Evolutionary conservation across 2,113 vertebrate genomes (phyloP), one percentile per base, ranked within the genome.

Genomic region (pig (Sus scrofa)): DNA sequence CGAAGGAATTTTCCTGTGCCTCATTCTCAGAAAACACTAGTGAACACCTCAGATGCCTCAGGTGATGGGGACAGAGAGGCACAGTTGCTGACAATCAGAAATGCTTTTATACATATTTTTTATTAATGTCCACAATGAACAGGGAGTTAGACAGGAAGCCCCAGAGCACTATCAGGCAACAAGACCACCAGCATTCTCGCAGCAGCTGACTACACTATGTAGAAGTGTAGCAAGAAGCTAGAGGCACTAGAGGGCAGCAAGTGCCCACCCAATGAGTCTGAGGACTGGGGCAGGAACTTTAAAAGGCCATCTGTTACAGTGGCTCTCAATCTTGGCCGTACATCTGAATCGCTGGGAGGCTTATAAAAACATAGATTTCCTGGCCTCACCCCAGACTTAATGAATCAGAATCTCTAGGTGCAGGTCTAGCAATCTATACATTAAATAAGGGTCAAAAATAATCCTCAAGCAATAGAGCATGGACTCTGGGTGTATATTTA

Each of bases 231-330:
- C 18, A 22, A 68, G 83, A 62, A 56, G 70, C 24, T 8, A 32
- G 26, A 11, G 79, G 0, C 97, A 50, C 95, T 77, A 93, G 97
- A 93, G 96, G 96, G 95, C 91, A 97, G 96, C 97, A 91, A 14
- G 0, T 34, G 56, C 82, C 44, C 62, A 78, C 44, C 19, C 30
- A 89, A 73, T 52, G 1, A 26, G 5, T 11, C 39, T 1, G 1
- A 0, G 4, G 24, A 1, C 0, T 62, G 22, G 4, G 27, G 71
- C 54, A 54, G 39, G 26, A 58, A 73, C 30, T 56, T 77, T 5
- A 50, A 39, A 73, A 58, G 19, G 32, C 70, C 26, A 5, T 73
- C 50, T 52, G 27, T 32, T 73, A 56, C 39, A 67, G 22, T 6
- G 56, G 50, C 78, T 94, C 60, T 85, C 39, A 27, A 24, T 81